Base-by-base conservation (phyloP, 1,140 invertebrate genomes). In the Nasonia longicornis region DNA sequence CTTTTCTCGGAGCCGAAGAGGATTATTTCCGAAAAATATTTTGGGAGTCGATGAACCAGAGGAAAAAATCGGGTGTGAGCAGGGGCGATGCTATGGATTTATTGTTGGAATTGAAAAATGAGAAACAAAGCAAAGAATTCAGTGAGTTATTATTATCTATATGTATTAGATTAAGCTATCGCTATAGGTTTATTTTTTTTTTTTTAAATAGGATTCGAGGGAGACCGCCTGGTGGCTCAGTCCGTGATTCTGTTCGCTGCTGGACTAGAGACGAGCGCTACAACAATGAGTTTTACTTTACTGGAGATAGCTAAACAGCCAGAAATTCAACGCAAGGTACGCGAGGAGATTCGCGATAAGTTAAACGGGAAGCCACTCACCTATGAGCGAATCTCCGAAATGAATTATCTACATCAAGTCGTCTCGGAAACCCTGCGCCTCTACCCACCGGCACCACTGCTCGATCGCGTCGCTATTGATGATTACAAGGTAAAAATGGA, bases 361-460 rank as follows among this genome's bases (percentile, higher is more conserved):
- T 84, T 92, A 10, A 74, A 82, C 12, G 73, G 76, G 2, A 64
- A 85, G 2, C 78, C 76, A 31, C 20, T 87, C 2, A 86, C 80
- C 0, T 86, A 87, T 16, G 87, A 88, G 20, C 42, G 72, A 3
- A 35, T 87, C 0, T 83, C 81, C 3, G 69, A 81, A 8, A 87
- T 88, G 86, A 87, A 85, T 26, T 88, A 88, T 77, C 64, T 88
- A 6, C 42, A 87, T 63, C 86, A 87, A 71, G 78, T 85, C 11
- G 81, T 88, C 0, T 84, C 82, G 0, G 88, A 89, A 67, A 87
- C 90, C 4, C 82, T 94, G 10, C 86, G 93, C 29, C 70, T 94
- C 2, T 92, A 91, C 85, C 93, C 93, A 11, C 89, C 92, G 0
- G 92, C 93, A 3, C 92, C 93, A 6, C 80, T 92, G 8, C 87